Percentiles rank a stretch among this genome's conserved stretches.
phyloP scores from a whole-genome alignment of 2,888 invertebrate genomes.

The Pomacea canaliculata region DNA sequence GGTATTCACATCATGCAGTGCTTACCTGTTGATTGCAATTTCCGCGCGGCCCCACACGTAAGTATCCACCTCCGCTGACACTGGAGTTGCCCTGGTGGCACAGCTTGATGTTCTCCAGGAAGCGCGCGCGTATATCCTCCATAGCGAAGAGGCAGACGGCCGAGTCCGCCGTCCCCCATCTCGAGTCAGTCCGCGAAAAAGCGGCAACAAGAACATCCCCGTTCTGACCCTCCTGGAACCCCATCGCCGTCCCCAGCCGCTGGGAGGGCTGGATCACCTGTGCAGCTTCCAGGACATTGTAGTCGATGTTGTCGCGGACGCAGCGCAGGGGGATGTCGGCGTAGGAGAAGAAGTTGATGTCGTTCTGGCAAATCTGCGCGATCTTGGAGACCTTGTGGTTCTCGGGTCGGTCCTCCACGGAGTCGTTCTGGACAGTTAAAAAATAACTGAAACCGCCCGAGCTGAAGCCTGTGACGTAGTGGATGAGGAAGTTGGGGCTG shows the following conservation, averaged over 20 bases:
- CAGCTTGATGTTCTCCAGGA: slow-evolving; percentile 52
- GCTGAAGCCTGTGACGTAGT: slow-evolving; percentile 62
- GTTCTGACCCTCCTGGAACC: slow-evolving; percentile 38
- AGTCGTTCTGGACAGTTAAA: slow-evolving; percentile 87
- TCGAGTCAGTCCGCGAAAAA: slow-evolving; percentile 78
- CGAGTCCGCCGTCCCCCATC: slow-evolving; percentile 40
- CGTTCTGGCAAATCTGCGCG: slow-evolving; percentile 94
- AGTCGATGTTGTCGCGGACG: slow-evolving; percentile 73
- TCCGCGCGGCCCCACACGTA: slow-evolving; percentile 40
- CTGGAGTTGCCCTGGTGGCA: slow-evolving; percentile 50
- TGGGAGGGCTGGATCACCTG: slow-evolving; percentile 94
- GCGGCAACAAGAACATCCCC: slow-evolving; percentile 72
- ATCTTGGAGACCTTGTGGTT: slow-evolving; percentile 82
- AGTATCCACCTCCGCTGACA: slow-evolving; percentile 53
- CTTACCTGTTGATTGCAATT: slow-evolving; percentile 40
- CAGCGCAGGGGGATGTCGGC: slow-evolving; percentile 97
- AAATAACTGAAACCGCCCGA: slow-evolving; percentile 60
- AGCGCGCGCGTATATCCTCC: slow-evolving; percentile 49
- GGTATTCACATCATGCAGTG: neutral
- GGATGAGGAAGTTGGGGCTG: slow-evolving; percentile 46
- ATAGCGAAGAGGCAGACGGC: slow-evolving; percentile 61
- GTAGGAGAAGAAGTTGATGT: slow-evolving; percentile 96
- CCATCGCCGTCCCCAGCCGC: slow-evolving; percentile 81
- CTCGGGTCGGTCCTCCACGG: slow-evolving; percentile 60
- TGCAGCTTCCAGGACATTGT: slow-evolving; percentile 94